Evolutionary conservation across 1,140 invertebrate species (phyloP), one percentile per base, ranked within the genome.

Genomic region (Drosophila tsacasi): DNA sequence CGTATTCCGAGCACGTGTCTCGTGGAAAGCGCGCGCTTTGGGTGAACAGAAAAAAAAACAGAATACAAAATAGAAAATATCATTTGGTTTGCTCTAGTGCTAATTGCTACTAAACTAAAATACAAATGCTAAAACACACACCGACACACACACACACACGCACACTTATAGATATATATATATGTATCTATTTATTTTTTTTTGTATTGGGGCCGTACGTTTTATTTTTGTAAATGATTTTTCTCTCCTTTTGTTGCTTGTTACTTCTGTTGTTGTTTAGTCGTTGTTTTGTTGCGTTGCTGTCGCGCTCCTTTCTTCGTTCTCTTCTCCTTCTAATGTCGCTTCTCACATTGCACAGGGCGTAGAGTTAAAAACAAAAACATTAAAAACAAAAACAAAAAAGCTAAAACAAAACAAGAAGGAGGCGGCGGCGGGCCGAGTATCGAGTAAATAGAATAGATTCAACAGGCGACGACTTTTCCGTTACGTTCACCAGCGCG

Each of bases 401-500:
- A 76, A 9, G 25, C 37, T 59, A 52, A 32, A 64, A 63, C 49
- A 21, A 65, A 30, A 66, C 61, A 75, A 54, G 42, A 32, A 76
- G 59, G 32, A 10, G 32, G 32, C 32, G 32, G 32, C 32, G 44
- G 7, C 32, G 25, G 47, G 40, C 15, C 54, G 35, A 57, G 54
- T 23, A 25, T 39, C 49, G 54, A 72, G 57, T 76, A 78, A 68
- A 52, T 74, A 57, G 55, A 76, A 76, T 61, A 42, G 39, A 54
- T 47, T 55, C 75, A 78, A 65, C 76, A 76, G 81, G 73, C 63
- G 57, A 71, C 67, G 65, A 90, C 85, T 90, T 90, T 90, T 85
- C 85, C 85, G 85, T 82, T 76, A 90, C 85, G 85, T 90, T 90
- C 85, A 82, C 79, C 86, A 84, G 85, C 85, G 79, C 79, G 81